Conservation (phyloP, 2,888 invertebrate genomes). For the Dryocosmus kuriphilus region DNA sequence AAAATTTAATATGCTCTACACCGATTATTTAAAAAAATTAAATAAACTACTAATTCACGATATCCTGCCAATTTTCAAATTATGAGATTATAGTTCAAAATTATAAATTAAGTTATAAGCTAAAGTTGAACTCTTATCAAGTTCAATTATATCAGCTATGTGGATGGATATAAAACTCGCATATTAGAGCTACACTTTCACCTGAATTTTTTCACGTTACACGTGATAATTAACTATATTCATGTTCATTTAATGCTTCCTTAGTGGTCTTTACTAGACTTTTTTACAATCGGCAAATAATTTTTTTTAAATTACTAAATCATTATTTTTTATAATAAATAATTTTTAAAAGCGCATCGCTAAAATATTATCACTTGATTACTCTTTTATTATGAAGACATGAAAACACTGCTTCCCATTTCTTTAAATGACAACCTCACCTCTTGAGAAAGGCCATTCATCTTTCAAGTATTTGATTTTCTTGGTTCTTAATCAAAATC, state of each 20-base stretch:
- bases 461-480: conserved; percentile 1
- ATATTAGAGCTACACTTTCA: conserved; percentile 1
- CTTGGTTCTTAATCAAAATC: not conserved
- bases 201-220: not conserved
- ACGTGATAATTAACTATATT: conserved; percentile 2
- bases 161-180: conserved; percentile 4
- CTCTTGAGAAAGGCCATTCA: conserved; percentile 9
- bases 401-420: not conserved
- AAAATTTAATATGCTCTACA: too few relatives aligned
- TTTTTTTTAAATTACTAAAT: not conserved
- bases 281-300: not conserved
- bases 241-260: not conserved
- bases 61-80: too few relatives aligned
- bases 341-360: too few relatives aligned
- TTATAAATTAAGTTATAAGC: not conserved
- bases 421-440: not conserved
- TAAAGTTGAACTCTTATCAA: conserved; percentile 1
- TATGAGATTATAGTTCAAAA: not conserved
- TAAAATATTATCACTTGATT: too few relatives aligned
- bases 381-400: not conserved
- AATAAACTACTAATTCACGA: too few relatives aligned
- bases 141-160: not conserved
- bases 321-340: too few relatives aligned
- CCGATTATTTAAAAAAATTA: too few relatives aligned
- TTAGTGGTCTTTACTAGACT: not conserved